Evolutionary conservation across 35 echinoderm and acorn worm genomes (phyloP).

Genomic region (Lytechinus pictus): DNA sequence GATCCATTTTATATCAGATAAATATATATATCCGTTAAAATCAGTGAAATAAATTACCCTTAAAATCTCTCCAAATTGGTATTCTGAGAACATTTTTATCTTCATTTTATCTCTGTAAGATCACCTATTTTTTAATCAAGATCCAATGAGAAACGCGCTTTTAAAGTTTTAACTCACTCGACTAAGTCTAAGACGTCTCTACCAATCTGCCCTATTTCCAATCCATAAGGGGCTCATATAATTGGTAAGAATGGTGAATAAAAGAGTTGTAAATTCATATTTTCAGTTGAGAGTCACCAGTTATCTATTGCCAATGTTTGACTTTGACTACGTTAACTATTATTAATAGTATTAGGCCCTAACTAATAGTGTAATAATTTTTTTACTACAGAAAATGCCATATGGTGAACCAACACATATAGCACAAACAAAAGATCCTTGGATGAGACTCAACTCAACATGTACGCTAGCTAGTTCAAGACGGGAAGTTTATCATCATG

Average conservation of each 20-base stretch:
- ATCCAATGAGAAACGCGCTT: neutral
- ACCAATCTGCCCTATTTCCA: no score
- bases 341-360: neutral
- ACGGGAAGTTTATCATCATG: conserved; percentile 93
- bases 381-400: neutral
- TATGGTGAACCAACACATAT: conserved; percentile 94
- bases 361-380: neutral
- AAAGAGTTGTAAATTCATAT: no score
- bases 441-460: conserved; percentile 94
- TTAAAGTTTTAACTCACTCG: no score
- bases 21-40: neutral
- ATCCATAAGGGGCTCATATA: no score
- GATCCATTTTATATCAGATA: no score
- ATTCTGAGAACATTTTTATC: no score
- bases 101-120: neutral
- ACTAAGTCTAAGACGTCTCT: no score
- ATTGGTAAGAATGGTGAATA: no score
- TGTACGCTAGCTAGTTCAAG: conserved; percentile 88
- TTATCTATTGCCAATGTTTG: neutral
- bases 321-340: no score
- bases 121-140: neutral
- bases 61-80: no score
- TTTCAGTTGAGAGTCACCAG: neutral
- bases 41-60: neutral
- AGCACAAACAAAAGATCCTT: conserved; percentile 90